Conservation (phyloP, 30 jellyfish, hydroid and myxozoan genomes). For the Hydractinia symbiolongicarpus region DNA sequence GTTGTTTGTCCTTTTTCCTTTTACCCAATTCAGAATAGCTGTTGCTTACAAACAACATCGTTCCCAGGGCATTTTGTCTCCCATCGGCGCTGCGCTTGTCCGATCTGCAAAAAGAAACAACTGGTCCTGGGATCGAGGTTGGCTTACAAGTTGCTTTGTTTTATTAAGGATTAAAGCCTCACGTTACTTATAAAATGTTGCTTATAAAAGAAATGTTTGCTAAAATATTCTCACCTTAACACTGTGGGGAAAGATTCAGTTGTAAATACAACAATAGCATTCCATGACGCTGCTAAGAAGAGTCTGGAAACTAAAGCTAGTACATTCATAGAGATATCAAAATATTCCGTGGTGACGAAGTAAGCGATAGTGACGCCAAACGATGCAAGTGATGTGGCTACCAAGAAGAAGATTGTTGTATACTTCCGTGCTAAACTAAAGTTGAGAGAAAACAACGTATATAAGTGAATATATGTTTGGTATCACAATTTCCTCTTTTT, state of each 20-base stretch:
- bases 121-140: no score
- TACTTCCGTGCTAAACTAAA: slow-evolving; percentile 43
- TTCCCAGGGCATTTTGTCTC: no score
- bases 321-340: slow-evolving; percentile 24
- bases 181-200: no score
- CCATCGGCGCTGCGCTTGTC: no score
- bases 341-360: not conserved
- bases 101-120: no score
- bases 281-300: slow-evolving; percentile 55
- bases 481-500: not conserved
- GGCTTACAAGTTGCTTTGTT: no score
- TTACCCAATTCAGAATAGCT: no score
- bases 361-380: slow-evolving; percentile 23
- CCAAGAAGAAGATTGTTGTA: slow-evolving; percentile 20
- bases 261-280: slow-evolving; percentile 36
- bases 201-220: no score
- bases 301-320: slow-evolving; percentile 47
- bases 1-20: no score
- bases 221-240: slow-evolving; percentile 28
- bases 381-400: slow-evolving; percentile 20
- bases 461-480: not conserved
- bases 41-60: no score
- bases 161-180: no score
- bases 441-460: not conserved
- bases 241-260: slow-evolving; percentile 60